These are phyloP conservation scores for Intellagama lesueurii DNA, from an alignment of 2,797 vertebrate species.

Conservation along the genomic window DNA sequence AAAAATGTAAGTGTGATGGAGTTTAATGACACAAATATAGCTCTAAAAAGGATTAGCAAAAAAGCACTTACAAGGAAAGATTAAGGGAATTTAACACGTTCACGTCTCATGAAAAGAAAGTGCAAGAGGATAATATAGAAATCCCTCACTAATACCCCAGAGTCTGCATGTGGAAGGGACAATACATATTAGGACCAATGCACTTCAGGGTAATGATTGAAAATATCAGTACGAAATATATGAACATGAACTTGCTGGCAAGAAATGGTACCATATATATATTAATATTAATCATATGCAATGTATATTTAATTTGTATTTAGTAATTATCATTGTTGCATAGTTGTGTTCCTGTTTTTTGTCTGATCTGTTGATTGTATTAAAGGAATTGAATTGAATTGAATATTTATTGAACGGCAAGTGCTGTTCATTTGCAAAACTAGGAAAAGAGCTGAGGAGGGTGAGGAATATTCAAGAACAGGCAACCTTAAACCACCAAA, in stretches of 20 bases:
- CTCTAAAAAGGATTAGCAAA: background rate
- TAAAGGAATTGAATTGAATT: background rate
- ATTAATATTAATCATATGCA: too few species aligned
- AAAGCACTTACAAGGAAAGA: slow-evolving; percentile 31
- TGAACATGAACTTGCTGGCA: background rate
- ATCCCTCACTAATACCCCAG: slow-evolving; percentile 15
- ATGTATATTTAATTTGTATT: too few species aligned
- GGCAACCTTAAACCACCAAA: background rate
- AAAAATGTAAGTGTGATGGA: slow-evolving; percentile 12
- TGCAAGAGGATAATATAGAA: background rate
- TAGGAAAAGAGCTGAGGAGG: slow-evolving; percentile 9
- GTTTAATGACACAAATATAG: slow-evolving; percentile 39
- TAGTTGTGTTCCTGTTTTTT: too few species aligned
- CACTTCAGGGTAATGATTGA: background rate
- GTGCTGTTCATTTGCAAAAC: slow-evolving; percentile 3
- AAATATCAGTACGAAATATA: background rate
- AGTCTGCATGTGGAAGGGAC: background rate
- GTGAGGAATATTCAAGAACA: slow-evolving; percentile 8
- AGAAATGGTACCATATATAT: too few species aligned
- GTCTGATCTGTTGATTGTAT: too few species aligned
- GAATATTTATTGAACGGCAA: slow-evolving; percentile 17
- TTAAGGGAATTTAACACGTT: slow-evolving; percentile 14
- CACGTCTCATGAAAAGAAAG: slow-evolving; percentile 31
- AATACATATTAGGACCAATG: background rate
- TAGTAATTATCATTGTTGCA: too few species aligned